Evolutionary conservation across 1,140 invertebrate genomes (phyloP).

Genomic region (Saccostrea echinata): DNA sequence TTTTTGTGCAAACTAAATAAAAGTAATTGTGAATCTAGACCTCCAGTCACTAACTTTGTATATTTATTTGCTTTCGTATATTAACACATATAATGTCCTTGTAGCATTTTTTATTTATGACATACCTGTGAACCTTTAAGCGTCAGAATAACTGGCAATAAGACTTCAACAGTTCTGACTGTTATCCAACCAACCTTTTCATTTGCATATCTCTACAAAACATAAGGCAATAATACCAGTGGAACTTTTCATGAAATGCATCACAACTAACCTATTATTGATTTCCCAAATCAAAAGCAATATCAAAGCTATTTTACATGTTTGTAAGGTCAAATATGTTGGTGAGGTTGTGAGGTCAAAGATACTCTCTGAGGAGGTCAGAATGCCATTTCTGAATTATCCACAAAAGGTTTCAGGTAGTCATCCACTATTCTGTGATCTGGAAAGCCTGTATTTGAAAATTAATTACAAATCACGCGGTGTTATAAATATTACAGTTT

Average conservation of each 20-base stretch:
- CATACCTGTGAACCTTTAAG: conserved; percentile 83
- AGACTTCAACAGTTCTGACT: conserved; percentile 88
- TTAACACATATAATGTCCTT: too few relatives aligned
- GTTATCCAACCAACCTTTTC: conserved; percentile 95
- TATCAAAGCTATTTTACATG: too few relatives aligned
- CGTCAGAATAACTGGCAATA: conserved; percentile 91
- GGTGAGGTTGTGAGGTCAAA: conserved; percentile 57
- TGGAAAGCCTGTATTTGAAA: conserved; percentile 84
- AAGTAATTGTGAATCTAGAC: too few relatives aligned
- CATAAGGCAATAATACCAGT: neutral
- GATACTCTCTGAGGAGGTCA: conserved; percentile 88
- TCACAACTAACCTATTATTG: too few relatives aligned
- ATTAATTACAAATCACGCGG: neutral
- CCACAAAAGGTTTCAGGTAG: conserved; percentile 92
- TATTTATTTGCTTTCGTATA: too few relatives aligned
- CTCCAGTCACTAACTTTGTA: too few relatives aligned
- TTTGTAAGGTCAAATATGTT: neutral
- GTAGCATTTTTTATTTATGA: neutral
- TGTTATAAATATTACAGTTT: neutral
- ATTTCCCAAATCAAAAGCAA: too few relatives aligned
- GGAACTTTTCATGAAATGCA: too few relatives aligned
- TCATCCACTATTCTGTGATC: conserved; percentile 90
- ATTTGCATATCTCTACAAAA: conserved; percentile 83
- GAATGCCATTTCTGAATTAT: conserved; percentile 92
- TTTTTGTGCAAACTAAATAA: too few relatives aligned